phyloP scores from a whole-genome alignment of 1,140 invertebrate genomes.

The Drosophila eugracilis region DNA sequence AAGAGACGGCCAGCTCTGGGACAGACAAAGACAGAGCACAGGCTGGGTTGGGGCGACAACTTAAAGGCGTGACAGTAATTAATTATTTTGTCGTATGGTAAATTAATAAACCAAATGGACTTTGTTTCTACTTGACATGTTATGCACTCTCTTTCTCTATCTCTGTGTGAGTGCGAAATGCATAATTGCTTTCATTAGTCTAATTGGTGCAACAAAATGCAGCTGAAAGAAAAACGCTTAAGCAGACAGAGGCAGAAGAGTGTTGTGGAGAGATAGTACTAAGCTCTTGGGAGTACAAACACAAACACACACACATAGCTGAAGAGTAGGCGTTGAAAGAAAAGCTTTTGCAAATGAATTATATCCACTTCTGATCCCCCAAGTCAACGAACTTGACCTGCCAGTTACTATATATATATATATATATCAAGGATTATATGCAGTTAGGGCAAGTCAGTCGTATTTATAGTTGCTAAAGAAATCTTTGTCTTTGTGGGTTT shows the following conservation, averaged over 20 bases:
- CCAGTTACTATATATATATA: too few species aligned
- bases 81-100: conserved; percentile 85
- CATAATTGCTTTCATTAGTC: conserved; percentile 79
- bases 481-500: conserved; percentile 9
- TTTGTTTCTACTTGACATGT: conserved; percentile 83
- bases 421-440: conserved; percentile 24
- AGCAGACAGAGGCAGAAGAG: conserved; percentile 19
- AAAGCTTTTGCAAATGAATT: conserved; percentile 32
- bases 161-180: conserved; percentile 58
- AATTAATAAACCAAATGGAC: conserved; percentile 85
- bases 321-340: conserved; percentile 47
- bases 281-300: conserved; percentile 23
- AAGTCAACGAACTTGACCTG: conserved; percentile 52
- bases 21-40: conserved; percentile 3
- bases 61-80: conserved; percentile 85
- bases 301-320: neutral
- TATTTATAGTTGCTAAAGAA: conserved; percentile 26
- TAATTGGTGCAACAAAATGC: conserved; percentile 68
- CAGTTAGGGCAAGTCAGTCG: neutral
- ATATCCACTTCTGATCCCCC: conserved; percentile 39
- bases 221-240: conserved; percentile 60
- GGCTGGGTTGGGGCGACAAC: conserved; percentile 56
- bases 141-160: conserved; percentile 53
- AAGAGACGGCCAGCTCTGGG: conserved; percentile 1
- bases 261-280: neutral